These are phyloP conservation scores for Busseola fusca DNA, from an alignment of 2,888 invertebrate species.

Conservation along the genomic window DNA sequence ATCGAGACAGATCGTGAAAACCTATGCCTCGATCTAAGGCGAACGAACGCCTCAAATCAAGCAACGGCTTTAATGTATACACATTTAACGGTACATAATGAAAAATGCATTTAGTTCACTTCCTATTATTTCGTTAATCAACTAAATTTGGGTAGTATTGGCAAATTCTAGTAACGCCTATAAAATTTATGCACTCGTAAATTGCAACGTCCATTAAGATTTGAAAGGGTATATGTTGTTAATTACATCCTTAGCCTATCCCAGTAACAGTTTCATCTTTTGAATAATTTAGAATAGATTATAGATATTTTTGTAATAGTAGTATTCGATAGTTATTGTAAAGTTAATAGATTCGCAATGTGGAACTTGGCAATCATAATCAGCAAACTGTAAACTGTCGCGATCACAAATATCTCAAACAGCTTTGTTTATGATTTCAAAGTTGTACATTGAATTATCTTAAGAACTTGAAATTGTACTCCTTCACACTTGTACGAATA, in stretches of 20 bases:
- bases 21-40: conserved; percentile 32
- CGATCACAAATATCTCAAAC: conserved; percentile 41
- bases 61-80: conserved; percentile 47
- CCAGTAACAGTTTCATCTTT: conserved; percentile 83
- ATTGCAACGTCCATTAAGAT: conserved; percentile 75
- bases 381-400: conserved; percentile 37
- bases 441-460: conserved; percentile 66
- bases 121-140: conserved; percentile 69
- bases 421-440: conserved; percentile 63
- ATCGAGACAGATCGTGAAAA: conserved; percentile 16
- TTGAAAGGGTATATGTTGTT: conserved; percentile 86
- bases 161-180: conserved; percentile 73
- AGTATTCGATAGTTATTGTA: conserved; percentile 83
- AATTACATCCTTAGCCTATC: conserved; percentile 87
- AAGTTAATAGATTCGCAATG: conserved; percentile 72
- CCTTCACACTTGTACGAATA: conserved; percentile 80
- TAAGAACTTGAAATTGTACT: conserved; percentile 82
- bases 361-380: conserved; percentile 69
- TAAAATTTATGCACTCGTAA: conserved; percentile 70
- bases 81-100: conserved; percentile 53
- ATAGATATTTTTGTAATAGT: conserved; percentile 89
- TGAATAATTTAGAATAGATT: conserved; percentile 85
- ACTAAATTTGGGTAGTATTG: conserved; percentile 76
- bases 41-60: conserved; percentile 31
- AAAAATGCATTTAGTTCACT: conserved; percentile 80